Evolutionary conservation across 92 coral and sea anemone genomes (phyloP), one percentile per base, ranked within the genome.

Genomic region (Metridium senile): DNA sequence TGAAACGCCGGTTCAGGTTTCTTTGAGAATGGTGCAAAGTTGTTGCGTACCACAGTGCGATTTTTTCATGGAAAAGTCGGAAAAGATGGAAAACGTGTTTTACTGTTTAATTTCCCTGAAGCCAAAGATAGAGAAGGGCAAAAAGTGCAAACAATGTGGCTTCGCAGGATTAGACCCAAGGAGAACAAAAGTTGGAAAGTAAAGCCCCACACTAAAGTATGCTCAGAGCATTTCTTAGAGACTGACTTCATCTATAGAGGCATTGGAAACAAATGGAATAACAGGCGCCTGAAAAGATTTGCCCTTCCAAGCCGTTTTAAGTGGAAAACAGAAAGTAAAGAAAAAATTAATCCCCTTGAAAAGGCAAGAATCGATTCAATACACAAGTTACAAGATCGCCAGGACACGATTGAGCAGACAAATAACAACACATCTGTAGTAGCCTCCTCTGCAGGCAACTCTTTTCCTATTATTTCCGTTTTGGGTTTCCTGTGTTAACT

Each of bases 21-120:
- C 56, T 65, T 33, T 74, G 29, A 74, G 30, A 65, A 74, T 74
- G 52, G 35, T 26, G 0, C 64, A 75, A 21, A 34, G 35, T 22
- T 51, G 66, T 11, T 74, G 70, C 58, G 79, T 74, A 16, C 79
- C 79, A 9, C 70, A 74, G 34, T 74, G 79, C 29, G 27, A 74
- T n/a, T 59, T 19, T 28, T 4, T 26, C 27, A 59, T 23, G 79
- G 68, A 33, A 74, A 74, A 33, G 13, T 74, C 33, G 79, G 79
- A 58, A 57, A 57, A 33, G 70, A 74, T 74, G 70, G 79, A 22
- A 74, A 58, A 65, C 79, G 70, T 31, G 70, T 74, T 26, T 61
- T 66, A 6, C 25, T 74, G 16, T 74, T 75, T 23, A 75, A 62
- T 35, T 62, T 75, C 30, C 72, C 81, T 9, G 70, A 75, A 63